These are phyloP conservation scores for Lasioglossum lativentre DNA, from an alignment of 2,888 invertebrate genomes.

Conservation along the genomic window DNA sequence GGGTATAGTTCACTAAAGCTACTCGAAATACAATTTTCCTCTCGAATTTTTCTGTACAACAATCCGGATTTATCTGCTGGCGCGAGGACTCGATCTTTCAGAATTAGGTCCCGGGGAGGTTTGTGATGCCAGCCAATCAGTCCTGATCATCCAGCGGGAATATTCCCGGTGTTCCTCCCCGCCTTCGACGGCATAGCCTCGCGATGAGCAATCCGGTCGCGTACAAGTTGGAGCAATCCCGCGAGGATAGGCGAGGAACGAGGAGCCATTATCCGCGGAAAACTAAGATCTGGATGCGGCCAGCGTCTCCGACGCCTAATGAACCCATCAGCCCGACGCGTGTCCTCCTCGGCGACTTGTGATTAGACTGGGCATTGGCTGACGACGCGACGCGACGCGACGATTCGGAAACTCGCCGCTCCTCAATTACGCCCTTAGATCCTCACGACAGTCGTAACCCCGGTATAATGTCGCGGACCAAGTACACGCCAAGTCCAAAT, in stretches of 20 bases:
- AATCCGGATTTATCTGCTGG: background rate
- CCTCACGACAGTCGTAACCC: conserved; percentile 72
- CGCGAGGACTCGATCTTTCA: background rate
- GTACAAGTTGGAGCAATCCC: conserved; percentile 72
- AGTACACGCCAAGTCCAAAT: conserved; percentile 33
- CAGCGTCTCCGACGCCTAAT: conserved; percentile 81
- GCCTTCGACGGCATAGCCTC: conserved; percentile 20
- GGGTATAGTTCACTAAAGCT: too few species aligned
- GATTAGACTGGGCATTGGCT: conserved; percentile 81
- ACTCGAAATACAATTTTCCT: background rate
- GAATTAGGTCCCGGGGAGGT: background rate
- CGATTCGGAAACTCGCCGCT: conserved; percentile 72
- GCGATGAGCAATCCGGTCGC: conserved; percentile 74
- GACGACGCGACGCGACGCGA: conserved; percentile 23
- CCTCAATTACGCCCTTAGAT: conserved; percentile 77
- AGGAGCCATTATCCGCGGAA: conserved; percentile 63
- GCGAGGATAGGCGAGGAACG: conserved; percentile 63
- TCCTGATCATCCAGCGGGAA: conserved; percentile 43
- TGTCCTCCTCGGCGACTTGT: conserved; percentile 79
- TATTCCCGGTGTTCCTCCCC: conserved; percentile 20
- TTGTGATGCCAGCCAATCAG: conserved; percentile 31
- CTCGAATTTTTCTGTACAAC: background rate
- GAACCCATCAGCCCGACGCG: conserved; percentile 82
- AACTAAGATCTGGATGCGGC: conserved; percentile 81
- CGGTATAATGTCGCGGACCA: conserved; percentile 67